A percentile compares a stretch with the other conserved stretches of the same genome.
Conservation (phyloP, 2,888 invertebrate species). For the Nomada fucata region DNA sequence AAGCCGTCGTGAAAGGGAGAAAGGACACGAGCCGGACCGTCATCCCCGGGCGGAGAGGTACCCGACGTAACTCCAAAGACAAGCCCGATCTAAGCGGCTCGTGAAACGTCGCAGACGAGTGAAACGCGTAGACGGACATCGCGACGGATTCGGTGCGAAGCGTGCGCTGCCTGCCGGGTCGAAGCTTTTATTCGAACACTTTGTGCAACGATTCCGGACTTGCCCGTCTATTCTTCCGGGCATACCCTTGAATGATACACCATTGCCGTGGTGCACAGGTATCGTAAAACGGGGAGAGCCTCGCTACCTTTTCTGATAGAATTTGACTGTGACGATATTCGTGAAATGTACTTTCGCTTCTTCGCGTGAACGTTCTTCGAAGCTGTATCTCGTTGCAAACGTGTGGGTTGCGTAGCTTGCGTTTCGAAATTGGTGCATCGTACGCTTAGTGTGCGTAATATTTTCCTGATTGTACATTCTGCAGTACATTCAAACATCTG, state of each 20-base stretch:
- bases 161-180: neutral
- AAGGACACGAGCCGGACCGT: constrained; percentile 12
- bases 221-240: neutral
- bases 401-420: neutral
- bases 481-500: too few relatives aligned
- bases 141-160: neutral
- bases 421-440: too few relatives aligned
- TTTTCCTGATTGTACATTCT: too few relatives aligned
- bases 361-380: too few relatives aligned
- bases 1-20: constrained; percentile 16
- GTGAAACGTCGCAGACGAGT: constrained; percentile 6
- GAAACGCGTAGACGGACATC: neutral
- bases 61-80: neutral
- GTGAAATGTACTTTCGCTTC: too few relatives aligned
- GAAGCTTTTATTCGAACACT: neutral
- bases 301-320: neutral
- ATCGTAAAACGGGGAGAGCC: neutral
- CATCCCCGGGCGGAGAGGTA: neutral
- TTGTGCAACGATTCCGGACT: neutral
- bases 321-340: too few relatives aligned
- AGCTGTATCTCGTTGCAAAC: neutral
- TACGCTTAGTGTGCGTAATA: too few relatives aligned
- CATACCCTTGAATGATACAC: neutral
- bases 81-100: constrained; percentile 4
- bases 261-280: neutral